Evolutionary conservation across 2,888 invertebrate genomes (phyloP).

Genomic region (Dolichomitus sp.): DNA sequence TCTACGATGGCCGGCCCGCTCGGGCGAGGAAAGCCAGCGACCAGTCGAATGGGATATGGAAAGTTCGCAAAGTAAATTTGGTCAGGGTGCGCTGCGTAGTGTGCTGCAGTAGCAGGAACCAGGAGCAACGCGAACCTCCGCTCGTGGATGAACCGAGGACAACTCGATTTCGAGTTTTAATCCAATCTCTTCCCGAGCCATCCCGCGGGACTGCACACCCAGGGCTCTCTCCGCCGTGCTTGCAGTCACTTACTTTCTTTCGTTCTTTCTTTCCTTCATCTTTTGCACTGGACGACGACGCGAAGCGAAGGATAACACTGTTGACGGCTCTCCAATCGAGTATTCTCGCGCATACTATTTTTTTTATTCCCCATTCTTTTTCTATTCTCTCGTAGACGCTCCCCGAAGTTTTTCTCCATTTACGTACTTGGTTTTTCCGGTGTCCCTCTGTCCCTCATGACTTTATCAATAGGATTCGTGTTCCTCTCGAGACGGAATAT

Average conservation of each 20-base stretch:
- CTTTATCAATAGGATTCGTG: slow-evolving; percentile 26
- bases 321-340: slow-evolving; percentile 48
- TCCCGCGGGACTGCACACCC: slow-evolving; percentile 43
- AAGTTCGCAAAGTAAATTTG: slow-evolving; percentile 83
- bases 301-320: slow-evolving; percentile 14
- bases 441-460: not conserved
- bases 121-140: slow-evolving; percentile 25
- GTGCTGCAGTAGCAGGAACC: slow-evolving; percentile 32
- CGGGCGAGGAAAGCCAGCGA: slow-evolving; percentile 13
- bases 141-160: slow-evolving; percentile 69
- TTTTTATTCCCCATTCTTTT: slow-evolving; percentile 16
- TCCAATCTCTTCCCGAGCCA: slow-evolving; percentile 73
- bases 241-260: slow-evolving; percentile 33
- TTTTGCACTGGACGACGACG: slow-evolving; percentile 10
- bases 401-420: slow-evolving; percentile 8
- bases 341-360: not conserved
- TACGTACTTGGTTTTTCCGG: not conserved
- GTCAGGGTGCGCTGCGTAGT: slow-evolving; percentile 59
- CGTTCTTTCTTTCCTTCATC: slow-evolving; percentile 38
- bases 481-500: slow-evolving; percentile 7
- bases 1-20: slow-evolving; percentile 3
- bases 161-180: slow-evolving; percentile 83
- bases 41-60: slow-evolving; percentile 72
- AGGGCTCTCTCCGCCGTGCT: slow-evolving; percentile 38
- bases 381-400: slow-evolving; percentile 12